Conservation (phyloP, 2,113 vertebrate genomes). For the Nyctibius bracteatus region DNA sequence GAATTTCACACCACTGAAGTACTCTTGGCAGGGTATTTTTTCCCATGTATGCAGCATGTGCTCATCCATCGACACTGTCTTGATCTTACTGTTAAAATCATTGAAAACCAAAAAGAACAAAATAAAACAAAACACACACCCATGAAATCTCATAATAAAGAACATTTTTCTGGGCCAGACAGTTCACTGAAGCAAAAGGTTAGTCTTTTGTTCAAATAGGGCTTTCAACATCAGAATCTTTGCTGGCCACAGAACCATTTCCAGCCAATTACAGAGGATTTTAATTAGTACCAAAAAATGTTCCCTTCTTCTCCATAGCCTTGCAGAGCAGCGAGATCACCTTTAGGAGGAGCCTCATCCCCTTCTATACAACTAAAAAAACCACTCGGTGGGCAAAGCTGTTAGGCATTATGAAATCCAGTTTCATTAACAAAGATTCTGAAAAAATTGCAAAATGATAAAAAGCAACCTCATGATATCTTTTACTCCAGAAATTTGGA, state of each 20-base stretch:
- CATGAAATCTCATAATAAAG: not conserved
- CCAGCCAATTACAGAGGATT: not conserved
- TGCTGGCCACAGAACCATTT: not conserved
- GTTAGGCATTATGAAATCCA: accelerated
- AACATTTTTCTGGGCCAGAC: not conserved
- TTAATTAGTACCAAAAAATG: not conserved
- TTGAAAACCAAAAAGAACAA: not conserved
- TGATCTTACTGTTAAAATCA: not conserved
- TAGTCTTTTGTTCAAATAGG: not conserved
- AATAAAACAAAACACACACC: not conserved
- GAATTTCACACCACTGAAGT: not conserved
- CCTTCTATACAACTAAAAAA: not conserved
- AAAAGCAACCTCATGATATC: not conserved
- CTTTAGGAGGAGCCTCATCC: conserved; percentile 27
- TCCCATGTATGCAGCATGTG: not conserved
- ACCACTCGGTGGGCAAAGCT: not conserved
- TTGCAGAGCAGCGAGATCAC: not conserved
- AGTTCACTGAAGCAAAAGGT: not conserved
- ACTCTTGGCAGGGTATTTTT: not conserved
- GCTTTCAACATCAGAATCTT: not conserved
- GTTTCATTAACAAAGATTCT: not conserved
- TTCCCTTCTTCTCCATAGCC: not conserved
- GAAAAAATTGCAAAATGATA: not conserved
- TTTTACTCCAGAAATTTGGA: not conserved
- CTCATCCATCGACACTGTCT: not conserved